Percentiles rank a stretch among this genome's conserved stretches.
Evolutionary conservation across 2,797 vertebrate species (phyloP).

Genomic region (Chrosomus eos): DNA sequence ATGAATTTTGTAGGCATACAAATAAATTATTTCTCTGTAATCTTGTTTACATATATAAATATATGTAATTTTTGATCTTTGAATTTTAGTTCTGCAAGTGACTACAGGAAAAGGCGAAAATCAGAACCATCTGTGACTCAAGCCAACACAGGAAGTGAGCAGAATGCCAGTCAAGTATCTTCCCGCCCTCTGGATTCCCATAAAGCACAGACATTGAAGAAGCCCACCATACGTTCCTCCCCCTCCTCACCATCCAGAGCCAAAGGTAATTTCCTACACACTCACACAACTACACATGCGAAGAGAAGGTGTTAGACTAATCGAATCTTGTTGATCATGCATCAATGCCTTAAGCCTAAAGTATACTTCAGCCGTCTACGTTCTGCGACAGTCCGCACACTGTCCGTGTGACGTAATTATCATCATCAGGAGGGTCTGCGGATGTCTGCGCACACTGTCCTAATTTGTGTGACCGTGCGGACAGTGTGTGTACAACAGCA

Average conservation of each 20-base stretch:
- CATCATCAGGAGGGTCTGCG: too few species aligned
- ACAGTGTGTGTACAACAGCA: background rate
- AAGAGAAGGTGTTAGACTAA: background rate
- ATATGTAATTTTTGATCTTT: background rate
- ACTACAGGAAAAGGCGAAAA: constrained; percentile 96
- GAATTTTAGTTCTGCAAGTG: constrained; percentile 82
- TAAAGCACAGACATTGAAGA: constrained; percentile 82
- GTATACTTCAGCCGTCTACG: too few species aligned
- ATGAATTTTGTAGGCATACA: too few species aligned
- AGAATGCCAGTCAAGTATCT: constrained; percentile 73
- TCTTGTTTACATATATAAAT: too few species aligned
- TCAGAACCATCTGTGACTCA: constrained; percentile 91
- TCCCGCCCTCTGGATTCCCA: constrained; percentile 77
- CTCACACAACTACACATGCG: background rate
- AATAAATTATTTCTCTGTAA: too few species aligned
- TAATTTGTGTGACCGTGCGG: background rate
- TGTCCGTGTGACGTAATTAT: too few species aligned
- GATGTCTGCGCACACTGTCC: background rate
- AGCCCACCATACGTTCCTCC: constrained; percentile 87
- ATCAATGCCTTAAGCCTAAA: background rate
- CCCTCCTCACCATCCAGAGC: constrained; percentile 92
- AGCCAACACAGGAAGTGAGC: constrained; percentile 75
- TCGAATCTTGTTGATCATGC: background rate
- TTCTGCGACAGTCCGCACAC: too few species aligned
- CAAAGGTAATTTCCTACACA: constrained; percentile 83